Evolutionary conservation across 2,797 vertebrate species (phyloP), one percentile per base, ranked within the genome.

Genomic region (Urosaurus nigricauda): DNA sequence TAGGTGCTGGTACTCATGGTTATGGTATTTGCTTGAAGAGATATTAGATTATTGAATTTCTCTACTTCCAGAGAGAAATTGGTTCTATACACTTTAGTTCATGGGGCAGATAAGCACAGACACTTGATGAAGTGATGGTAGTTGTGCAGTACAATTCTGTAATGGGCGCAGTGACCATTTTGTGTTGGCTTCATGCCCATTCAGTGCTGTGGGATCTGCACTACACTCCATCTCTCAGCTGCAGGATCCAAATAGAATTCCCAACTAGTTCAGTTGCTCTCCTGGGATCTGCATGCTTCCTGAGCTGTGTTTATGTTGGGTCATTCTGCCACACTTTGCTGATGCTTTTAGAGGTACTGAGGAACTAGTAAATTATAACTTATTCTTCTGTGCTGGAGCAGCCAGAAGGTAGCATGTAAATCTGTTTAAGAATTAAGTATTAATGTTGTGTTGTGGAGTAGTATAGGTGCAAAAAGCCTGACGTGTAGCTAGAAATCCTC

Each of bases 251-350:
- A 87, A 87, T 74, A 82, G 29, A 73, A 68, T 37, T 9, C 68
- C 58, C 56, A 87, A 74, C 53, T 82, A 82, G 32, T 60, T 87
- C 79, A 87, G 56, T 87, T 82, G 79, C 29, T 87, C 79, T 81
- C 70, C 19, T 87, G 86, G 71, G 70, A 82, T 35, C 79, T 74
- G 29, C 32, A 63, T 35, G 19, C 40, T 21, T 75, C n/a, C 24
- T 40, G 35, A 73, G 35, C 14, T 73, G n/a, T 60, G 40, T 82
- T 87, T 56, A 21, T 87, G 63, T 53, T 53, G 1, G 1, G 75
- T 68, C 65, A 53, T 86, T 77, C 11, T 79, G 35, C 29, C 35
- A 77, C 8, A 79, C 32, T 53, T 5, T 82, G 37, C 58, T 82
- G 19, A 56, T 82, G 4, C 56, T 82, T 73, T 87, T 63, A 87